Evolutionary conservation across 2,113 vertebrate genomes (phyloP).

Genomic region (Siphamia tubifer): DNA sequence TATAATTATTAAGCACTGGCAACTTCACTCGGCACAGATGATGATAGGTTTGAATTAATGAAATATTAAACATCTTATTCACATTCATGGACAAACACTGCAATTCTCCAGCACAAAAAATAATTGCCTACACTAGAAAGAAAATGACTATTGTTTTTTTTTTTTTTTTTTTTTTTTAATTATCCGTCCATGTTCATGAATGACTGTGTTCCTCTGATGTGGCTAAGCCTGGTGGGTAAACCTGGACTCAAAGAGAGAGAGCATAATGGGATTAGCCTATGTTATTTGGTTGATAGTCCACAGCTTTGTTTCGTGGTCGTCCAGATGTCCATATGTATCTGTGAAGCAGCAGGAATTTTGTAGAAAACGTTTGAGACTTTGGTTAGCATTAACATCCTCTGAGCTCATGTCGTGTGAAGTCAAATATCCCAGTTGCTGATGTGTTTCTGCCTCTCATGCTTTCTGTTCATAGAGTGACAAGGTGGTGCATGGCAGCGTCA

Average conservation of each 20-base stretch:
- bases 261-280: constrained; percentile 51
- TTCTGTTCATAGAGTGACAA: background rate
- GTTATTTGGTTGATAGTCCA: constrained; percentile 40
- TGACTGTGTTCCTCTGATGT: constrained; percentile 31
- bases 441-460: background rate
- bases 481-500: background rate
- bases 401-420: background rate
- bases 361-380: constrained; percentile 28
- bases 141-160: background rate
- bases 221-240: constrained; percentile 16
- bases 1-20: background rate
- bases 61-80: background rate
- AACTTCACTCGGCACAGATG: background rate
- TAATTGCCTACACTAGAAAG: background rate
- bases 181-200: constrained; percentile 24
- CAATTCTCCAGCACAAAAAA: background rate
- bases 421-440: background rate
- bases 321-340: constrained; percentile 32
- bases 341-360: constrained; percentile 7
- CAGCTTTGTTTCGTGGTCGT: constrained; percentile 27
- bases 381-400: constrained; percentile 2
- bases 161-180: too few relatives aligned
- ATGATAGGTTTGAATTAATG: background rate
- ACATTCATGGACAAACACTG: background rate
- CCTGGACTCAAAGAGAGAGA: constrained; percentile 22